A percentile compares a stretch with the other conserved stretches of the same genome.
Conservation (phyloP, 2,113 vertebrate genomes). For the Psittacula cyanocephala region DNA sequence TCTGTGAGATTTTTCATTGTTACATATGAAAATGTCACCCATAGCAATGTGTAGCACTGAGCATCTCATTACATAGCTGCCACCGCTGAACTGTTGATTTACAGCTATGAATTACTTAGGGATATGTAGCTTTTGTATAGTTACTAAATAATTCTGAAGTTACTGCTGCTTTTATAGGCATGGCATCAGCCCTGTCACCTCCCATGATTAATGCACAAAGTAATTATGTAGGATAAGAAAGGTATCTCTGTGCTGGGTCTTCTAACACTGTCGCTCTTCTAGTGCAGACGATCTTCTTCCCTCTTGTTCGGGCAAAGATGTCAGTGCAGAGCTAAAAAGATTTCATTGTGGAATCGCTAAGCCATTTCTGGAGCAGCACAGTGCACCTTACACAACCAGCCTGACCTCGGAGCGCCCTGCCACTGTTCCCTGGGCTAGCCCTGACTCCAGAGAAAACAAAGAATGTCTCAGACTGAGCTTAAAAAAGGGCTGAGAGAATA, state of each 20-base stretch:
- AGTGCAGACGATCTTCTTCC: background rate
- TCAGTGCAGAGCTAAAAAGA: background rate
- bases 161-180: background rate
- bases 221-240: background rate
- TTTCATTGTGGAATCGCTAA: background rate
- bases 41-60: background rate
- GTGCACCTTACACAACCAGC: background rate
- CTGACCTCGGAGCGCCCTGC: background rate
- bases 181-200: background rate
- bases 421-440: background rate
- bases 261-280: background rate
- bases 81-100: background rate
- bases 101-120: background rate
- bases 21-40: background rate
- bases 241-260: background rate
- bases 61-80: background rate
- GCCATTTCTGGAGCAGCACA: background rate
- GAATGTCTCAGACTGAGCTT: background rate
- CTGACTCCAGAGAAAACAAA: constrained; percentile 9
- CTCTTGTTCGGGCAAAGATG: background rate
- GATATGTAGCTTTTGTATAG: background rate
- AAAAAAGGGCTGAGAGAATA: background rate
- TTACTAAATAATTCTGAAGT: background rate
- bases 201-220: background rate
- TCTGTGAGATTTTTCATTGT: background rate